Evolutionary conservation across 2,113 vertebrate genomes (phyloP).

Genomic region (Corynorhinus townsendii): DNA sequence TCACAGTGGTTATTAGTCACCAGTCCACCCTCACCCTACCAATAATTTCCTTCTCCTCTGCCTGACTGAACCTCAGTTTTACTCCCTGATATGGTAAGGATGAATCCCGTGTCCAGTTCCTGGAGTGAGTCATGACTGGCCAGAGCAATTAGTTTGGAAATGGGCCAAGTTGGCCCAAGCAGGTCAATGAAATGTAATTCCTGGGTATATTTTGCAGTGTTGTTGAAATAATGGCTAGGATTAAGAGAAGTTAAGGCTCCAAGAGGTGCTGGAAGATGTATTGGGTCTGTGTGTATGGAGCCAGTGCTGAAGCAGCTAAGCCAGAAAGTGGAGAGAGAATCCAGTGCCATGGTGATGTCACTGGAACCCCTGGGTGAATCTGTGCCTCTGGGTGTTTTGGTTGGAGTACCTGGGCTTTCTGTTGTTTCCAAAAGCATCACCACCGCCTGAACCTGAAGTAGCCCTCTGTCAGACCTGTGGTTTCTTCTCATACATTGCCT

Average conservation of each 20-base stretch:
- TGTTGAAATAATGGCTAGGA: neutral
- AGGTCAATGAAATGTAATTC: neutral
- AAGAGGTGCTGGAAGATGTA: neutral
- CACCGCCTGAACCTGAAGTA: neutral
- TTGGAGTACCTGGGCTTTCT: neutral
- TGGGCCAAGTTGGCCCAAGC: too few species aligned
- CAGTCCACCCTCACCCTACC: neutral
- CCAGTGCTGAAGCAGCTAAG: neutral
- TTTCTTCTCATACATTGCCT: neutral
- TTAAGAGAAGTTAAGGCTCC: neutral
- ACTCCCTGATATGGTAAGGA: neutral
- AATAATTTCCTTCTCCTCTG: neutral
- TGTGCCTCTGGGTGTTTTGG: neutral
- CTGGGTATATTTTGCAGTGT: neutral
- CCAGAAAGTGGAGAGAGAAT: too few species aligned
- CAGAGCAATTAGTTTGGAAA: neutral
- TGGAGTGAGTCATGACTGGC: neutral
- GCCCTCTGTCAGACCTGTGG: neutral
- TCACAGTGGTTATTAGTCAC: too few species aligned
- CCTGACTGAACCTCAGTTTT: too few species aligned
- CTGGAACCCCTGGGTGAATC: neutral
- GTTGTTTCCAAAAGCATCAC: too few species aligned
- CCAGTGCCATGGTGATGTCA: neutral
- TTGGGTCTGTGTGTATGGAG: neutral
- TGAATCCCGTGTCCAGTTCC: neutral